Evolutionary conservation across 2,113 vertebrate species (phyloP).

Genomic region (Poecilia latipinna): DNA sequence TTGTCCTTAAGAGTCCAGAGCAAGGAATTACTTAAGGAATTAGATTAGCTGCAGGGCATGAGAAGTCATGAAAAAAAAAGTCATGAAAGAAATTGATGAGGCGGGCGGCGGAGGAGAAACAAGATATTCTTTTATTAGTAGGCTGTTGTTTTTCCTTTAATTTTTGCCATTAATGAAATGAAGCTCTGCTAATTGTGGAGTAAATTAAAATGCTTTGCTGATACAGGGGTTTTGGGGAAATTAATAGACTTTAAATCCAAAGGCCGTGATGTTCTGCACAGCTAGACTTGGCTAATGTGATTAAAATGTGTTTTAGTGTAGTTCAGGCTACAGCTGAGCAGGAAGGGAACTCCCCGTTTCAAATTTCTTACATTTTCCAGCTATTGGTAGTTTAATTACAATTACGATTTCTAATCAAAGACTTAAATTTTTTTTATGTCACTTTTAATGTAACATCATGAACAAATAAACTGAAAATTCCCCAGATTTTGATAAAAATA

Average conservation of each 20-base stretch:
- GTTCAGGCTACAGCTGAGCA: conserved; percentile 40
- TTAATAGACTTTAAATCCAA: conserved; percentile 72
- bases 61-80: conserved; percentile 57
- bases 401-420: not conserved
- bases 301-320: conserved; percentile 70
- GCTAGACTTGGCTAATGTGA: conserved; percentile 69
- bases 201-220: conserved; percentile 81
- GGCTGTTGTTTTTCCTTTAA: conserved; percentile 70
- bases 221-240: conserved; percentile 72
- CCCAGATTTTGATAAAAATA: too few species aligned
- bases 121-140: conserved; percentile 74
- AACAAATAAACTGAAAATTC: too few species aligned
- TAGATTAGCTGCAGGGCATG: conserved; percentile 63
- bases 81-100: conserved; percentile 64
- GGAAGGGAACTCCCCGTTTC: conserved; percentile 28
- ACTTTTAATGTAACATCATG: too few species aligned
- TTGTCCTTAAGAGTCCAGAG: conserved; percentile 36
- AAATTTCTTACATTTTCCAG: conserved; percentile 60
- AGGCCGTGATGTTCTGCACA: conserved; percentile 64
- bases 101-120: conserved; percentile 45
- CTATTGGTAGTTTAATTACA: conserved; percentile 68
- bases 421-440: too few species aligned
- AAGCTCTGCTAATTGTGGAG: conserved; percentile 77
- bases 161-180: conserved; percentile 77
- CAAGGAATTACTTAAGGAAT: conserved; percentile 70